Percentiles rank a stretch among this genome's conserved stretches.
These are phyloP conservation scores for Eira barbara DNA, from an alignment of 2,113 vertebrate species.

Conservation along the genomic window DNA sequence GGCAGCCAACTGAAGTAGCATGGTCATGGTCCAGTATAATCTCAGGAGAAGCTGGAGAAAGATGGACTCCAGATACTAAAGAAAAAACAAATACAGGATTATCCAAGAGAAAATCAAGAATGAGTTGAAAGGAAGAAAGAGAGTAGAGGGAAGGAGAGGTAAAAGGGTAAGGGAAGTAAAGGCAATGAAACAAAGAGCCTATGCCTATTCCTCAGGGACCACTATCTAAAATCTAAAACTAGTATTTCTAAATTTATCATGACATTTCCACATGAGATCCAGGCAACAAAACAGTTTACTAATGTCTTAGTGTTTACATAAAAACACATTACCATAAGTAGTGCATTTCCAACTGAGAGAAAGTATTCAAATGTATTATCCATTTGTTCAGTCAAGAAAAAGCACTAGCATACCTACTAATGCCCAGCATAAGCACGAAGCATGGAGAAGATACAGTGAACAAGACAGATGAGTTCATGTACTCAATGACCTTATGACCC, in stretches of 20 bases:
- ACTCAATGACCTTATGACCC: not conserved
- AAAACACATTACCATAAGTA: not conserved
- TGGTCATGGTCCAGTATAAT: conserved; percentile 70
- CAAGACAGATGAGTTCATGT: not conserved
- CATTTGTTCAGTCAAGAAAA: not conserved
- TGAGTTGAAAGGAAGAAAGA: not conserved
- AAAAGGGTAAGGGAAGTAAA: not conserved
- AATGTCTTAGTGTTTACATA: not conserved
- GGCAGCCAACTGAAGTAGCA: conserved; percentile 47
- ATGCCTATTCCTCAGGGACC: not conserved
- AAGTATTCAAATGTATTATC: not conserved
- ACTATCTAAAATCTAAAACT: conserved; percentile 24
- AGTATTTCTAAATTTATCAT: not conserved
- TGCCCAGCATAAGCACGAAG: not conserved
- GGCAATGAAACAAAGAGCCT: not conserved
- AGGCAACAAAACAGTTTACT: not conserved
- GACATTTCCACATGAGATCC: not conserved
- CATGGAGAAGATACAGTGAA: not conserved
- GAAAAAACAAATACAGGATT: not conserved
- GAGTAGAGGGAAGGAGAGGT: not conserved
- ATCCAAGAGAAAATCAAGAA: not conserved
- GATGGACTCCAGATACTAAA: conserved; percentile 77
- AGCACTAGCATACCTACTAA: not conserved
- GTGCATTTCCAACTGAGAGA: not conserved
- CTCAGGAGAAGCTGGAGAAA: conserved; percentile 71